These are phyloP conservation scores for Antechinus stuartii DNA, from an alignment of 2,113 vertebrate species.

Conservation along the genomic window DNA sequence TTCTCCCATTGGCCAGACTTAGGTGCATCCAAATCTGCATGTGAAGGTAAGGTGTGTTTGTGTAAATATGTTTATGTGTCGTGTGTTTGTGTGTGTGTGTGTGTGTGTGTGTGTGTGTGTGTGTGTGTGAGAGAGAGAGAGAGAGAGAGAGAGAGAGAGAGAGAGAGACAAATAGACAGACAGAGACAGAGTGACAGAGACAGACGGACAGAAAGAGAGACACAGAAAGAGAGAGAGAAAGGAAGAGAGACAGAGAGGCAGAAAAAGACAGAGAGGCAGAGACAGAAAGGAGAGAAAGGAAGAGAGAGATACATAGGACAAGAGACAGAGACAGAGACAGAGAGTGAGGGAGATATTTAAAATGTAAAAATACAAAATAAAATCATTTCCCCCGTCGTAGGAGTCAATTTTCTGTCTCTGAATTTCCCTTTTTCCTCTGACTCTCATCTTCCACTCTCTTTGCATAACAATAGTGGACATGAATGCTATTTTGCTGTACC, in stretches of 20 bases:
- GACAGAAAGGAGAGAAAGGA: background rate
- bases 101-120: too few relatives aligned
- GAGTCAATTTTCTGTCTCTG: background rate
- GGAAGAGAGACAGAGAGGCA: too few relatives aligned
- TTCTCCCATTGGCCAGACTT: background rate
- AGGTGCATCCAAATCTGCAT: background rate
- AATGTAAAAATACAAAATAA: background rate
- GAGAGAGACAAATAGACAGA: too few relatives aligned
- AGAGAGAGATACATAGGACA: background rate
- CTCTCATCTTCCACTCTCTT: background rate
- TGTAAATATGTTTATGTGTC: background rate
- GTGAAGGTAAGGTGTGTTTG: background rate
- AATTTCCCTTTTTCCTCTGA: background rate
- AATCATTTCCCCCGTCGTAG: background rate
- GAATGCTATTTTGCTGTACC: background rate
- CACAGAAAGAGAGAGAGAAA: too few relatives aligned
- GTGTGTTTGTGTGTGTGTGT: background rate
- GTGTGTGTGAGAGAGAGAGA: background rate
- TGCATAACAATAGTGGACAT: background rate
- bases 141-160: too few relatives aligned
- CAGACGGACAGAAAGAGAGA: too few relatives aligned
- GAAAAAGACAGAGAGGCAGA: too few relatives aligned
- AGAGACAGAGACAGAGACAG: too few relatives aligned
- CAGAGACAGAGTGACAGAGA: too few relatives aligned
- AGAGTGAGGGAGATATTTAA: background rate